Evolutionary conservation across 2,113 vertebrate genomes (phyloP).

Genomic region (Amphilophus citrinellus): DNA sequence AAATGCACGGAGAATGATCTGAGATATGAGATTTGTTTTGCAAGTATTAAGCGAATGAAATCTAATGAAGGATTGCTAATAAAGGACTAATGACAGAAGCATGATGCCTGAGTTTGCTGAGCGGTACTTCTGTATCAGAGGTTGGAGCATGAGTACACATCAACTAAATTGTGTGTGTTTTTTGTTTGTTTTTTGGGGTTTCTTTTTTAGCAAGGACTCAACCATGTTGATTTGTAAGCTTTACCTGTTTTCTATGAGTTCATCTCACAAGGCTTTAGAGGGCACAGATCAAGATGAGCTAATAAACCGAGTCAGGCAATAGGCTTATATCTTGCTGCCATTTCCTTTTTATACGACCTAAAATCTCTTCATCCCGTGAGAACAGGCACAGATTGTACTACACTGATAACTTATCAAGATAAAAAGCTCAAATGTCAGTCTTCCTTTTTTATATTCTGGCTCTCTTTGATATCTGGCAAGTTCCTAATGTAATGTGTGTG

Average conservation of each 20-base stretch:
- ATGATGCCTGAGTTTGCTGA: slow-evolving; percentile 40
- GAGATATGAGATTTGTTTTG: slow-evolving; percentile 24
- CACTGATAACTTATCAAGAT: slow-evolving; percentile 70
- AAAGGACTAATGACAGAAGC: slow-evolving; percentile 23
- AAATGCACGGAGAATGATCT: slow-evolving; percentile 21
- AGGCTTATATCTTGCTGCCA: slow-evolving; percentile 52
- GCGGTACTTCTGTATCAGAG: slow-evolving; percentile 38
- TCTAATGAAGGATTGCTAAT: slow-evolving; percentile 47
- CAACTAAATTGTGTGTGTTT: slow-evolving; percentile 2
- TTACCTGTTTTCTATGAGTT: slow-evolving; percentile 7
- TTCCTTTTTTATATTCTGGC: slow-evolving; percentile 51
- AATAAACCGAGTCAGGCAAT: slow-evolving; percentile 48
- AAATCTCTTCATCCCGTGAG: slow-evolving; percentile 62
- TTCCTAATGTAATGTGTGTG: slow-evolving; percentile 29
- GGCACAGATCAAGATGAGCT: slow-evolving; percentile 36
- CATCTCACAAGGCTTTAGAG: not conserved
- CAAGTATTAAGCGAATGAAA: slow-evolving; percentile 38
- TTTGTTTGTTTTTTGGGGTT: not conserved
- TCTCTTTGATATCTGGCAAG: slow-evolving; percentile 62
- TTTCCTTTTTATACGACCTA: slow-evolving; percentile 37
- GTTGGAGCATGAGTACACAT: slow-evolving; percentile 11
- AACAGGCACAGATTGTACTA: slow-evolving; percentile 67
- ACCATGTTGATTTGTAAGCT: slow-evolving; percentile 4
- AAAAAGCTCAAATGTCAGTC: slow-evolving; percentile 73
- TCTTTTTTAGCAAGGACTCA: slow-evolving; percentile 11